phyloP scores from a whole-genome alignment of 2,797 vertebrate species.

The Leucoraja ocellata region DNA sequence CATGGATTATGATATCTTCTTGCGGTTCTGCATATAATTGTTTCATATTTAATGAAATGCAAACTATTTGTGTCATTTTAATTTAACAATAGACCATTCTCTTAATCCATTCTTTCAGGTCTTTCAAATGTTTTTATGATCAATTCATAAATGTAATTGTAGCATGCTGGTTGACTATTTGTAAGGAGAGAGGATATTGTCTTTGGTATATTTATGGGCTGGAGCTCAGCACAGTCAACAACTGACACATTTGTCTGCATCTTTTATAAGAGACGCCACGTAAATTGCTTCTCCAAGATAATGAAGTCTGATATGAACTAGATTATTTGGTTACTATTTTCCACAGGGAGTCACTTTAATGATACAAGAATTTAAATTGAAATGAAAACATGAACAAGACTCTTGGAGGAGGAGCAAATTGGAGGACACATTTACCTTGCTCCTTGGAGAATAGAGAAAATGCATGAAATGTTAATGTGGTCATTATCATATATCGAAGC shows the following conservation, averaged over 20 bases:
- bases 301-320: neutral
- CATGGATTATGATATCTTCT: neutral
- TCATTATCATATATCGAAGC: neutral
- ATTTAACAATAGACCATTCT: neutral
- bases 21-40: neutral
- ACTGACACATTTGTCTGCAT: neutral
- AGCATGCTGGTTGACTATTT: neutral
- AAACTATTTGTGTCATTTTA: neutral
- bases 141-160: neutral
- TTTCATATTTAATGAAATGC: constrained; percentile 18
- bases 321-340: constrained; percentile 18
- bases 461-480: neutral
- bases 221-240: neutral
- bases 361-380: neutral
- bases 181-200: neutral
- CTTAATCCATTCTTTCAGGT: neutral
- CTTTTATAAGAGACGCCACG: neutral
- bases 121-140: neutral
- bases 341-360: constrained; percentile 6
- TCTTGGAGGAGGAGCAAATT: neutral
- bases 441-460: neutral
- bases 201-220: neutral
- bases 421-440: neutral
- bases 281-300: constrained; percentile 10
- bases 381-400: constrained; percentile 26